Percentiles rank a stretch among this genome's conserved stretches.
Evolutionary conservation across 2,113 vertebrate species (phyloP).

Genomic region (Centropus bengalensis): DNA sequence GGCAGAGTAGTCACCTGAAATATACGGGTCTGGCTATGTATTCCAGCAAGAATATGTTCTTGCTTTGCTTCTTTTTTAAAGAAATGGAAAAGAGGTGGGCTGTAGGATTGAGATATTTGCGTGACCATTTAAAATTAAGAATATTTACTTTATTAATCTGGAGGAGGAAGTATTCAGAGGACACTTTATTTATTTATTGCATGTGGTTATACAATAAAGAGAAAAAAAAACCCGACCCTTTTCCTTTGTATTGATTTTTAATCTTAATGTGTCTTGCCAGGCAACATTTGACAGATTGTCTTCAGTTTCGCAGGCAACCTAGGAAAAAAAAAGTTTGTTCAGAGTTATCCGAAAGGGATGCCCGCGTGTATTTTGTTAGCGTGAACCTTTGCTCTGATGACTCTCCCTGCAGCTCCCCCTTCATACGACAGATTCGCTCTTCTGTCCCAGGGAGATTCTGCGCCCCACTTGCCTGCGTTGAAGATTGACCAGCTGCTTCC

Average conservation of each 20-base stretch:
- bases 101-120: neutral
- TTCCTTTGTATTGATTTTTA: neutral
- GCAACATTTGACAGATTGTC: neutral
- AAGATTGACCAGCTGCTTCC: neutral
- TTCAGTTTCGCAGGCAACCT: neutral
- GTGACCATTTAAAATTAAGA: neutral
- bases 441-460: neutral
- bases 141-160: neutral
- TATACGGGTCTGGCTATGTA: neutral
- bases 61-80: neutral
- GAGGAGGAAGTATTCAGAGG: neutral
- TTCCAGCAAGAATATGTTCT: neutral
- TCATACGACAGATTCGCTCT: neutral
- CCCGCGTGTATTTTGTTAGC: neutral
- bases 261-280: neutral
- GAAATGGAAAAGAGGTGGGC: neutral
- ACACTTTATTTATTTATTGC: neutral
- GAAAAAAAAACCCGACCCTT: rapidly evolving
- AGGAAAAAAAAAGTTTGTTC: neutral
- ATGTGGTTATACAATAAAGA: neutral
- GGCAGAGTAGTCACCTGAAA: neutral
- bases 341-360: neutral
- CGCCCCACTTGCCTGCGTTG: neutral
- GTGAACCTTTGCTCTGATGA: neutral
- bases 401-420: neutral